phyloP scores from a whole-genome alignment of 2,888 invertebrate genomes.

The Eupithecia subumbrata region DNA sequence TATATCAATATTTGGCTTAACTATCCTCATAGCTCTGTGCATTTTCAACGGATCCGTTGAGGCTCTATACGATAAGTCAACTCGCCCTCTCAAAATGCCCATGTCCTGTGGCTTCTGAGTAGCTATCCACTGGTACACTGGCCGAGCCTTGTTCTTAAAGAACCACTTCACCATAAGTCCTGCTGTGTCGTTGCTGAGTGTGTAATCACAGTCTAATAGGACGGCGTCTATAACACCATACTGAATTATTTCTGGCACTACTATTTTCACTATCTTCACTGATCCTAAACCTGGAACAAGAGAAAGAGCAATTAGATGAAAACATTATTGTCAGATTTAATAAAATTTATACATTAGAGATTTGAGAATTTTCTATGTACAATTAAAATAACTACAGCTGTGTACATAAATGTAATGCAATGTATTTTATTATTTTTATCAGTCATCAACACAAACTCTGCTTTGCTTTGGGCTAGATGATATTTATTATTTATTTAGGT shows the following conservation, averaged over 20 bases:
- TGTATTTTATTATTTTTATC: no score
- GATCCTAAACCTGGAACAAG: conserved; percentile 82
- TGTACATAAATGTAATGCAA: no score
- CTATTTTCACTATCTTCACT: conserved; percentile 85
- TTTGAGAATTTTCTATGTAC: no score
- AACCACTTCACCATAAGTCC: conserved; percentile 92
- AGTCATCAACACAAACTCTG: no score
- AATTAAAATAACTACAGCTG: no score
- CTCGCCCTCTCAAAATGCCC: conserved; percentile 80
- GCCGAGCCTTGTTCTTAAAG: conserved; percentile 86
- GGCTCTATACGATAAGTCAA: conserved; percentile 87
- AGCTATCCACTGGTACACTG: conserved; percentile 92
- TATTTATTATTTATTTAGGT: no score
- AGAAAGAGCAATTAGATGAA: conserved; percentile 37
- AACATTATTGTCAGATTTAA: not conserved
- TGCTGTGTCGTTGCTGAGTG: conserved; percentile 84
- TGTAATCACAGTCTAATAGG: conserved; percentile 90
- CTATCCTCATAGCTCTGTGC: conserved; percentile 89
- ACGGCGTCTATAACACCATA: conserved; percentile 85
- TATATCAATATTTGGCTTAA: conserved; percentile 88
- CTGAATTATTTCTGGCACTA: conserved; percentile 85
- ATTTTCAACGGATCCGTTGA: conserved; percentile 87
- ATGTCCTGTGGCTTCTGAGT: conserved; percentile 87
- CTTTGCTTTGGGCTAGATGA: no score
- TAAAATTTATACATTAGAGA: no score